phyloP scores from a whole-genome alignment of 2,113 vertebrate genomes.

The Tachysurus vachellii region DNA sequence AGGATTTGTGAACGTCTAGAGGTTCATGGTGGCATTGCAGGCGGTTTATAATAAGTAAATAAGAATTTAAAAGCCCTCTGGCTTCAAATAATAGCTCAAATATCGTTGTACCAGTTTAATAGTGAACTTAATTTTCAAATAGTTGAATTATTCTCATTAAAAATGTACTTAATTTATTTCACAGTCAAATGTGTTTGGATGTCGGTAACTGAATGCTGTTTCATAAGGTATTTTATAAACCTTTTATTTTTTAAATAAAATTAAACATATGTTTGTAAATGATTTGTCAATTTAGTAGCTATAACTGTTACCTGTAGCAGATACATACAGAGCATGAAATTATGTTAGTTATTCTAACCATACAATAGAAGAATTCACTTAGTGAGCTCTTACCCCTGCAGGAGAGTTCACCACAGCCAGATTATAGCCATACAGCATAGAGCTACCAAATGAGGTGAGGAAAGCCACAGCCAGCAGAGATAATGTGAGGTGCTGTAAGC shows the following conservation, averaged over 20 bases:
- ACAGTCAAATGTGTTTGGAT: neutral
- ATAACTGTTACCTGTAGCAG: neutral
- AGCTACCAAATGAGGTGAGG: conserved; percentile 88
- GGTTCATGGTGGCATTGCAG: neutral
- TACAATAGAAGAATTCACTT: conserved; percentile 21
- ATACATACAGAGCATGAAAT: conserved; percentile 10
- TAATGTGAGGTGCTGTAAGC: conserved; percentile 77
- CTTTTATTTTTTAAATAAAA: neutral
- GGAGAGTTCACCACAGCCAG: conserved; percentile 90
- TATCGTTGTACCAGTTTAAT: neutral
- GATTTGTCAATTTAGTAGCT: neutral
- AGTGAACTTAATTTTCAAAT: neutral
- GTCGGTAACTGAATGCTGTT: neutral
- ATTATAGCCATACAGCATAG: conserved; percentile 92
- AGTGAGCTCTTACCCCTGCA: conserved; percentile 72
- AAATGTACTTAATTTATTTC: neutral
- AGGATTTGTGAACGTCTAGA: neutral
- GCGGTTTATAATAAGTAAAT: neutral
- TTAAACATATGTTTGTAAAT: neutral
- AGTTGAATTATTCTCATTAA: neutral
- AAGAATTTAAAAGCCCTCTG: neutral
- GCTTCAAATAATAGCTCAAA: neutral
- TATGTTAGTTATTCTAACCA: neutral
- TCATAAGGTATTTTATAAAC: neutral
- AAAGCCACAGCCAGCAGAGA: conserved; percentile 80